These are phyloP conservation scores for Eublepharis macularius DNA, from an alignment of 2,113 vertebrate species.

Conservation along the genomic window DNA sequence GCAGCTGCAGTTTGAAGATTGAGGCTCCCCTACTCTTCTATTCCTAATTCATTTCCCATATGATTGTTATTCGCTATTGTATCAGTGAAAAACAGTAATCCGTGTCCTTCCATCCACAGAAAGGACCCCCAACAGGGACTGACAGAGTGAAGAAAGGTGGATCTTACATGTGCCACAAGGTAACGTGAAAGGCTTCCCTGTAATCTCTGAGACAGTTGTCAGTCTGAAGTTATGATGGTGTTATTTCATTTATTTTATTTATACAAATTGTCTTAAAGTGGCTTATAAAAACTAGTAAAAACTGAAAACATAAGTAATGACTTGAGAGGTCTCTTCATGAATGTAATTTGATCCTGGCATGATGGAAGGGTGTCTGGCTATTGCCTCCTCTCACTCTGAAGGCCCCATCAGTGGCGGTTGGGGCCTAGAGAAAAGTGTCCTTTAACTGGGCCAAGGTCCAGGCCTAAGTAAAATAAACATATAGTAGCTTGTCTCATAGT, in stretches of 20 bases:
- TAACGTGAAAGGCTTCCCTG: slow-evolving; percentile 47
- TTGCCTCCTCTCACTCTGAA: no score
- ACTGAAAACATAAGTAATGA: no score
- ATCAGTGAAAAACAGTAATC: neutral
- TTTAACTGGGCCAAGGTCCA: no score
- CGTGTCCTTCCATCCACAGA: slow-evolving; percentile 69
- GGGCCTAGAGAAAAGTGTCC: no score
- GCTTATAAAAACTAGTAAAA: no score
- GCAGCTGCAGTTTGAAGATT: neutral
- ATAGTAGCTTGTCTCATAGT: neutral
- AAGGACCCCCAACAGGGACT: slow-evolving; percentile 82
- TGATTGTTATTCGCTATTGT: neutral
- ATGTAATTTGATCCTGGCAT: no score
- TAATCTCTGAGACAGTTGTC: fast-evolving
- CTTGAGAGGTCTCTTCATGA: no score
- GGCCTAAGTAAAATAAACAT: neutral
- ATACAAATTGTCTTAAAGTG: no score
- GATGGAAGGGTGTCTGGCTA: no score
- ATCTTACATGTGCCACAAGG: slow-evolving; percentile 99
- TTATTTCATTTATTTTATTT: no score
- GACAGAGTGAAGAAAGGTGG: slow-evolving; percentile 97
- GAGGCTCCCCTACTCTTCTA: neutral
- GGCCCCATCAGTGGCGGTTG: no score
- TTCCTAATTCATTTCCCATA: fast-evolving
- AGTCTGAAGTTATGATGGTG: neutral